Percentiles rank a stretch among this genome's conserved stretches.
Evolutionary conservation across 2,888 invertebrate species (phyloP).

Genomic region (Cephus pulcher): DNA sequence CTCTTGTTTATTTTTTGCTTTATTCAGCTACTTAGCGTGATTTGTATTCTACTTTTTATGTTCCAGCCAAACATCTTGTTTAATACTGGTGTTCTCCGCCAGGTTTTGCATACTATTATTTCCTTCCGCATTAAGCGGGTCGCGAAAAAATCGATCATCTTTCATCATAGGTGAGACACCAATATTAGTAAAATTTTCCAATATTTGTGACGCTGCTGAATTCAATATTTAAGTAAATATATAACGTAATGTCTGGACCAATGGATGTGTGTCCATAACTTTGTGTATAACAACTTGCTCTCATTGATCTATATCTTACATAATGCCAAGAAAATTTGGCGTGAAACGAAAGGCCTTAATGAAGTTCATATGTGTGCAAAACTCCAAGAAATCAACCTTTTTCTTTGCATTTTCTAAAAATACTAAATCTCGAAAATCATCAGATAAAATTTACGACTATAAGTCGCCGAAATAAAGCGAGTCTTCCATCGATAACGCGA

Average conservation of each 20-base stretch:
- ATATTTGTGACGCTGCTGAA: neutral
- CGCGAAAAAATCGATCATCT: neutral
- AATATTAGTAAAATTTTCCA: neutral
- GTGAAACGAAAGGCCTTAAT: neutral
- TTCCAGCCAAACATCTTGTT: no score
- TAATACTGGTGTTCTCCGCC: no score
- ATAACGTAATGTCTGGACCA: neutral
- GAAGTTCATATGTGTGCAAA: neutral
- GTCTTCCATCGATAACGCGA: no score
- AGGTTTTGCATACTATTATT: no score
- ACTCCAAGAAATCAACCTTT: neutral
- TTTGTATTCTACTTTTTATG: no score
- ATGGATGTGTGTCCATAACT: neutral
- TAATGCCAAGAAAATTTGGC: neutral
- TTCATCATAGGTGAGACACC: neutral
- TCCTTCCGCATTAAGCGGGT: no score
- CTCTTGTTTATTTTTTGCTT: no score
- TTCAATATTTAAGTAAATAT: neutral
- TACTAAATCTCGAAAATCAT: neutral
- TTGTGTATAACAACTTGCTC: neutral
- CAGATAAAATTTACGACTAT: no score
- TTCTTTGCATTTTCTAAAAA: neutral
- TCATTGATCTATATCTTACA: neutral
- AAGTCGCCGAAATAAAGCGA: no score
- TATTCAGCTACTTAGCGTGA: no score